Evolutionary conservation across 2,113 vertebrate genomes (phyloP), one percentile per base, ranked within the genome.

Genomic region (Oreotrochilus melanogaster): DNA sequence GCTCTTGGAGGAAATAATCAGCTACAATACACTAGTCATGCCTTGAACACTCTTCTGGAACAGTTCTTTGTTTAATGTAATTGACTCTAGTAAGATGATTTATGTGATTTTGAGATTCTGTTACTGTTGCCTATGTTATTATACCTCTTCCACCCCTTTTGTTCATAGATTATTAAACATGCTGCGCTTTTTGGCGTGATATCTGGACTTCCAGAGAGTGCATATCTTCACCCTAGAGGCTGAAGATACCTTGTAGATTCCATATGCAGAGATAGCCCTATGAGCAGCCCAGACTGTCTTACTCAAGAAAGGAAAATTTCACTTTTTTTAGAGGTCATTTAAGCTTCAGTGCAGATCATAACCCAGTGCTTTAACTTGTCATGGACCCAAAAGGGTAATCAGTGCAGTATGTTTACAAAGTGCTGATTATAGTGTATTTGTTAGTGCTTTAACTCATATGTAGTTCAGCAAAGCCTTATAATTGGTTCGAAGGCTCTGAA

Each of bases 371-470:
- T 92, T 79, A 78, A 48, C 51, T 88, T 93, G 67, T n/a, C 58
- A 14, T 53, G 57, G 19, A 94, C 82, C 14, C 62, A 92, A 69
- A 87, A 65, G 50, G n/a, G 10, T 5, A 12, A 72, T 81, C 31
- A 42, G 28, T 48, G 43, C 10, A 12, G 5, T 56, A 11, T 53
- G 62, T 69, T 85, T 90, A 86, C 54, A 48, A 82, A 83, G 17
- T 50, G 54, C 58, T 93, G 24, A 79, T 91, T 78, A 21, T 47
- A 66, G 47, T 2, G 1, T 60, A n/a, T 69, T 91, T 78, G 53
- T 87, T 95, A 91, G 73, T 76, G 62, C 11, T 87, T 94, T 91
- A 94, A 54, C 45, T 92, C n/a, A 33, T 19, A 24, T 39, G 14
- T 76, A 66, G 33, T 79, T 83, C 30, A 90, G 28, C 48, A 47